Conservation (phyloP, 2,888 invertebrate genomes). For the Embidobia sp. region DNA sequence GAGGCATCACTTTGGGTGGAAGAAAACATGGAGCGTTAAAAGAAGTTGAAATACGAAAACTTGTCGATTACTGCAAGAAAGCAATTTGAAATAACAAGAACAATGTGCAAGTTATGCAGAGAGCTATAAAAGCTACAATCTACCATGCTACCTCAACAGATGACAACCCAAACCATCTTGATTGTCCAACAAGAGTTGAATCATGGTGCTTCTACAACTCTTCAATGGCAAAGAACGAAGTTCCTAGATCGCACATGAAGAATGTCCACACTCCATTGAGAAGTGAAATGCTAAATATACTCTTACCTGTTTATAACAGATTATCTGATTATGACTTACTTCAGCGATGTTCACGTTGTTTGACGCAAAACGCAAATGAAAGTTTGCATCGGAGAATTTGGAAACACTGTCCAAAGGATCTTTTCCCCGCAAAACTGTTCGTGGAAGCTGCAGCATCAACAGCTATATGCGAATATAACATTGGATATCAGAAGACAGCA, state of each 20-base stretch:
- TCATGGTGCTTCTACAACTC: constrained; percentile 36
- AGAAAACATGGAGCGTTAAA: constrained; percentile 24
- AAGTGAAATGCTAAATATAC: background rate
- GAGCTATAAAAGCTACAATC: constrained; percentile 20
- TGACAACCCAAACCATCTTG: constrained; percentile 1
- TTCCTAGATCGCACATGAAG: constrained; percentile 8
- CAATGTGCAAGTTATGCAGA: constrained; percentile 15
- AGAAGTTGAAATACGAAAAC: constrained; percentile 26
- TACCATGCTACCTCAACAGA: constrained; percentile 31
- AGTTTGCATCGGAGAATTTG: constrained; percentile 12
- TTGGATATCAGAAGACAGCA: too few relatives aligned
- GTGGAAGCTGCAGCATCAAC: background rate
- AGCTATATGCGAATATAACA: too few relatives aligned
- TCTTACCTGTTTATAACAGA: background rate
- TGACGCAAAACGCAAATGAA: constrained; percentile 4
- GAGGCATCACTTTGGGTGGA: constrained; percentile 16
- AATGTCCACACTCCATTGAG: constrained; percentile 8
- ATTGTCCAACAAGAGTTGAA: constrained; percentile 7
- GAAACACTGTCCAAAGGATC: constrained; percentile 1
- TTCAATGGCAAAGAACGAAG: constrained; percentile 12
- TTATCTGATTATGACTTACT: background rate
- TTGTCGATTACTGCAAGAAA: constrained; percentile 37
- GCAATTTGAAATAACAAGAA: constrained; percentile 39
- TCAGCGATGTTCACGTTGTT: background rate
- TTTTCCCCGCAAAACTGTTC: background rate